Percentiles rank a stretch among this genome's conserved stretches.
Evolutionary conservation across 1,140 invertebrate species (phyloP).

Genomic region (Proales similis): DNA sequence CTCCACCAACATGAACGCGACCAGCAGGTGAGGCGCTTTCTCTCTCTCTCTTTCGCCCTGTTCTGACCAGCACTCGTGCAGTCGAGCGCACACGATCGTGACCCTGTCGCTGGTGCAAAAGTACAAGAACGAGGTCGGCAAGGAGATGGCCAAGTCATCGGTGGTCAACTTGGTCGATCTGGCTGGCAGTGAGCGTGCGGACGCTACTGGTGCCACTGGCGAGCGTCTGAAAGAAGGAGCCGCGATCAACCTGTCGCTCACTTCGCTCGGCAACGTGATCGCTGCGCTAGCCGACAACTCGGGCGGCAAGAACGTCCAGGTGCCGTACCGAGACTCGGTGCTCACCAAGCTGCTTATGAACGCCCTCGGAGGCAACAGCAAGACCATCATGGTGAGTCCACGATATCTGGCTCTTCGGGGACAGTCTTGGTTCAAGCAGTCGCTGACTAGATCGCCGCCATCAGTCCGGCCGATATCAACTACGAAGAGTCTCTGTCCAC

Average conservation of each 20-base stretch:
- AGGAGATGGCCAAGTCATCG: slow-evolving; percentile 58
- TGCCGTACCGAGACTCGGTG: slow-evolving; percentile 58
- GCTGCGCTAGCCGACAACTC: slow-evolving; percentile 52
- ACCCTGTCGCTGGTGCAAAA: slow-evolving; percentile 60
- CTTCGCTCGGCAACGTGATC: slow-evolving; percentile 60
- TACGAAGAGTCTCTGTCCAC: slow-evolving; percentile 54
- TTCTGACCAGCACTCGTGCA: no score
- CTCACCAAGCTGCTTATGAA: slow-evolving; percentile 58
- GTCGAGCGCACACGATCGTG: slow-evolving; percentile 62
- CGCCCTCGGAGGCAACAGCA: slow-evolving; percentile 59
- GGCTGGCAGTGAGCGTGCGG: slow-evolving; percentile 61
- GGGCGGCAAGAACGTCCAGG: slow-evolving; percentile 39
- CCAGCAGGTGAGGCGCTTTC: slow-evolving; percentile 57
- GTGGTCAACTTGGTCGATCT: slow-evolving; percentile 61
- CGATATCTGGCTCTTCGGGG: background rate
- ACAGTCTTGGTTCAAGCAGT: background rate
- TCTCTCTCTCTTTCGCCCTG: slow-evolving; percentile 26
- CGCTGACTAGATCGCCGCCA: slow-evolving; percentile 51
- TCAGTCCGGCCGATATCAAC: slow-evolving; percentile 54
- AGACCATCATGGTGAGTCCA: slow-evolving; percentile 58
- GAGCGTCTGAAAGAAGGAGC: slow-evolving; percentile 62
- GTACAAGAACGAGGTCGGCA: slow-evolving; percentile 55
- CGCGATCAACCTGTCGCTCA: slow-evolving; percentile 60
- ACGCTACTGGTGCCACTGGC: slow-evolving; percentile 58
- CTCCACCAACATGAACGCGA: slow-evolving; percentile 63